A percentile compares a stretch with the other conserved stretches of the same genome.
Evolutionary conservation across 2,888 invertebrate genomes (phyloP).

Genomic region (Cepaea hortensis): DNA sequence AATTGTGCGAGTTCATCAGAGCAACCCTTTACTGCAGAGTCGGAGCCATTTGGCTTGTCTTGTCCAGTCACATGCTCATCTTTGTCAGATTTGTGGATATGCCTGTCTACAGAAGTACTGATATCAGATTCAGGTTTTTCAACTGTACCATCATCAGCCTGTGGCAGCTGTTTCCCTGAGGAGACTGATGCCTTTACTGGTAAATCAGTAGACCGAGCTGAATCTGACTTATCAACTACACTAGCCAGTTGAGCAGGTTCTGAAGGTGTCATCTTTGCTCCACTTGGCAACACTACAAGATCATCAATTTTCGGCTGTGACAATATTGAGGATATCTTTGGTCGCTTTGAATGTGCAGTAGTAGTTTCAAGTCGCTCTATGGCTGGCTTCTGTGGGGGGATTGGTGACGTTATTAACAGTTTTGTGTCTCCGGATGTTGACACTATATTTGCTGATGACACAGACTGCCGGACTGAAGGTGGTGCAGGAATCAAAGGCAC

Average conservation of each 20-base stretch:
- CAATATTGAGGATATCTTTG: slow-evolving; percentile 44
- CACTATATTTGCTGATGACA: neutral
- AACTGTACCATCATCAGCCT: neutral
- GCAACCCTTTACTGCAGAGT: neutral
- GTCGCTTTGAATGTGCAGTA: slow-evolving; percentile 34
- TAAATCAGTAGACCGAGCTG: neutral
- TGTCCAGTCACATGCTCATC: too few relatives aligned
- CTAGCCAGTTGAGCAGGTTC: neutral
- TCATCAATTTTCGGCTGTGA: slow-evolving; percentile 44
- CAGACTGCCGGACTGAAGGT: neutral
- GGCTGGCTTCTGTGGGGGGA: neutral
- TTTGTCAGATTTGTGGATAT: neutral
- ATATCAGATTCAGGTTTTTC: neutral
- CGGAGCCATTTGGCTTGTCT: neutral
- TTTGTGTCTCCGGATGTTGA: neutral
- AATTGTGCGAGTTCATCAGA: neutral
- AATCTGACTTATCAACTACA: neutral
- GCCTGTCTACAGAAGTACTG: neutral
- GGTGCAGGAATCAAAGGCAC: neutral
- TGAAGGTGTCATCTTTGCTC: neutral
- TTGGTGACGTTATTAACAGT: neutral
- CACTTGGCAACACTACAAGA: neutral
- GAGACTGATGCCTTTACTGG: neutral
- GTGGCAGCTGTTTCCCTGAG: neutral
- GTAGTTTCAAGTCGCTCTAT: neutral